A percentile compares a stretch with the other conserved stretches of the same genome.
Conservation (phyloP, 1,140 invertebrate genomes). For the Galleria mellonella region DNA sequence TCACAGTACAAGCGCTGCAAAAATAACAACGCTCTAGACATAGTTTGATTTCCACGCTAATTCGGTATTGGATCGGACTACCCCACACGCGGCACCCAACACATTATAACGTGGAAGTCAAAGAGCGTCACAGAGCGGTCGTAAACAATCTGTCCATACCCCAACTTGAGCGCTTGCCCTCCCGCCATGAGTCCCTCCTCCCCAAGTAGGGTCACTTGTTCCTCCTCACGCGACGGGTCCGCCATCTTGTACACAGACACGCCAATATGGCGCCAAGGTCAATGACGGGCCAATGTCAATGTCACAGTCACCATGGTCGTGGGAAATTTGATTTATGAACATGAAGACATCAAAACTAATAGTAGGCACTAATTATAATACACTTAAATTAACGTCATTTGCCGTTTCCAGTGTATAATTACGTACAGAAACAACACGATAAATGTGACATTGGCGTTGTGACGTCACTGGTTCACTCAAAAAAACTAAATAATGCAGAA, state of each 20-base stretch:
- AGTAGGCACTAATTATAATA: no score
- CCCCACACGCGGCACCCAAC: no score
- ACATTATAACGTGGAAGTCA: slow-evolving; percentile 27
- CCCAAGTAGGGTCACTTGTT: slow-evolving; percentile 94
- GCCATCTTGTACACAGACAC: slow-evolving; percentile 84
- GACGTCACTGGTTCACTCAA: slow-evolving; percentile 18
- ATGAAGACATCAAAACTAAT: slow-evolving; percentile 8
- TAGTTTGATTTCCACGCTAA: slow-evolving; percentile 47
- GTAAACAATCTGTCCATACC: slow-evolving; percentile 75
- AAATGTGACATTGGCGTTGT: slow-evolving; percentile 27
- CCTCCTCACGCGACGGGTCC: slow-evolving; percentile 93
- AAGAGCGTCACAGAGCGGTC: slow-evolving; percentile 44
- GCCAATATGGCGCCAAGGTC: slow-evolving; percentile 66
- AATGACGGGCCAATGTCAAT: slow-evolving; percentile 42
- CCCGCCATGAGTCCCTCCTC: slow-evolving; percentile 94
- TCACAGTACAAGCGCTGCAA: slow-evolving; percentile 85
- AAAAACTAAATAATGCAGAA: slow-evolving; percentile 8
- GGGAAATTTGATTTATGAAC: slow-evolving; percentile 22
- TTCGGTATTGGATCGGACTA: no score
- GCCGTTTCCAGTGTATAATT: no score
- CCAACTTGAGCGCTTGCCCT: slow-evolving; percentile 94
- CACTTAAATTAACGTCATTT: no score
- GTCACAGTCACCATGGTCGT: slow-evolving; percentile 48
- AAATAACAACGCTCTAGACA: slow-evolving; percentile 72
- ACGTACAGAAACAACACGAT: slow-evolving; percentile 7